These are phyloP conservation scores for Halichoeres trimaculatus DNA, from an alignment of 2,113 vertebrate species.

Conservation along the genomic window DNA sequence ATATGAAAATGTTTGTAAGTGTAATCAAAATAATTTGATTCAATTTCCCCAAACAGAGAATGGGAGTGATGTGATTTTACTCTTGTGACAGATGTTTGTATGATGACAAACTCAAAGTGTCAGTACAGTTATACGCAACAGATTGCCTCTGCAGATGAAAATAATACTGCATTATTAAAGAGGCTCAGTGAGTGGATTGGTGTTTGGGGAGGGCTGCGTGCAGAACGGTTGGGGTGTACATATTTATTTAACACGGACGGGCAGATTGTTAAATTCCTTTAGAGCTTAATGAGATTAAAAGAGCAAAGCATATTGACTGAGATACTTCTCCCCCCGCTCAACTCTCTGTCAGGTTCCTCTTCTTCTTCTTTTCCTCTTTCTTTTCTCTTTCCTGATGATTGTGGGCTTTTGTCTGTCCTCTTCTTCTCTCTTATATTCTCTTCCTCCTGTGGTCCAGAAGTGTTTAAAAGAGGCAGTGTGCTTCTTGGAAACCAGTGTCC, in stretches of 20 bases:
- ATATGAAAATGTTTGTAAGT: no score
- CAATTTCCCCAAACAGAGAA: neutral
- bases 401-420: neutral
- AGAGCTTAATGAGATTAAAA: constrained; percentile 60
- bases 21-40: neutral
- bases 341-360: neutral
- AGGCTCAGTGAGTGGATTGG: neutral
- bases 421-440: neutral
- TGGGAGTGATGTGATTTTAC: constrained; percentile 5
- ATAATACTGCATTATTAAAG: neutral
- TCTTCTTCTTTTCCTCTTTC: neutral
- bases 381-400: neutral
- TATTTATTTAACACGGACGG: constrained; percentile 46
- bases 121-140: no score
- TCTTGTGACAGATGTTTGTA: neutral
- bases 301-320: constrained; percentile 41
- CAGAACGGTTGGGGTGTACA: neutral
- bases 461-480: constrained; percentile 4
- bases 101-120: no score
- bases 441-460: constrained; percentile 13
- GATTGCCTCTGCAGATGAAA: no score
- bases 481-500: neutral
- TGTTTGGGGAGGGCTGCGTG: no score
- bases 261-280: constrained; percentile 51
- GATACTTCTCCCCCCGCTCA: constrained; percentile 5